Evolutionary conservation across 1,140 invertebrate genomes (phyloP), one percentile per base, ranked within the genome.

Genomic region (Papilio xuthus): DNA sequence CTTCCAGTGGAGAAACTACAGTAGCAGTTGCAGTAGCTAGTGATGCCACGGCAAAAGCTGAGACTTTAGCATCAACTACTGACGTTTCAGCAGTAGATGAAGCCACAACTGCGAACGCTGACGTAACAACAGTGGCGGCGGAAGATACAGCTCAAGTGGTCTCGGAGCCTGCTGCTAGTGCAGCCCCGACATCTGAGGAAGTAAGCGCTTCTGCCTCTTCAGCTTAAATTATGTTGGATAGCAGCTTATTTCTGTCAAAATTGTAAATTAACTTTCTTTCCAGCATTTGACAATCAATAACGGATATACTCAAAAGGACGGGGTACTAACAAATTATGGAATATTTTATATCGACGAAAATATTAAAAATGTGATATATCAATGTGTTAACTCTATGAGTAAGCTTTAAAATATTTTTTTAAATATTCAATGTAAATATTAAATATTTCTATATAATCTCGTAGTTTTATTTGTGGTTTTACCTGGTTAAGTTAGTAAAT

Each of bases 291-390:
- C 47, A 56, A 74, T 50, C 44, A 74, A 32, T 74, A 50, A 47
- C 50, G 72, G 72, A 56, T 53, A 50, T 74, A 50, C 47, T 53
- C 72, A 50, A 74, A 53, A 44, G 28, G 72, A 50, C 26, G 42
- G 72, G 72, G 72, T 74, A 74, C 42, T 74, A 74, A 74, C 28
- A 74, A 50, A 74, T 74, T 18, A 53, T 74, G 72, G 42, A 32
- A 56, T 50, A 74, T 28, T 50, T 53, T 56, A 74, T 53, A 32
- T 74, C 47, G 47, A 74, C 47, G 47, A 50, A 50, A 74, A 50
- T 74, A 56, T 74, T 50, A 74, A 53, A 74, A 74, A 74, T 74
- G 72, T 74, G 72, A 74, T 74, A 74, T 50, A 53, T 74, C 47
- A 32, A 74, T 74, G 72, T 74, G 26, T 32, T 47, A 74, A 73